phyloP scores from a whole-genome alignment of 1,140 invertebrate genomes.

The Euwallacea fornicatus region DNA sequence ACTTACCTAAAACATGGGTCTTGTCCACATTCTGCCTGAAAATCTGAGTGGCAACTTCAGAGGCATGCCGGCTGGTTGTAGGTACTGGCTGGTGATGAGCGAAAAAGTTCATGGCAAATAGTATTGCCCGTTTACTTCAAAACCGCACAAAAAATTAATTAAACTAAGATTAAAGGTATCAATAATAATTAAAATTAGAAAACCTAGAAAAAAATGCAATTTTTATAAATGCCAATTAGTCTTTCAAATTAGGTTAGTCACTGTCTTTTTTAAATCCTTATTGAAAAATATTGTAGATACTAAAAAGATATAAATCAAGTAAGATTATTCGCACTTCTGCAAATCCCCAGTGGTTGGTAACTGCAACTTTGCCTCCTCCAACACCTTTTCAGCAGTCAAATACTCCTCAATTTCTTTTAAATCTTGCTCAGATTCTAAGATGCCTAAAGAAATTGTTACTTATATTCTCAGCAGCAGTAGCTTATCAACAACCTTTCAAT shows the following conservation, averaged over 20 bases:
- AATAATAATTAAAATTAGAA: neutral
- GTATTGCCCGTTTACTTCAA: neutral
- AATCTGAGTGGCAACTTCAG: constrained; percentile 33
- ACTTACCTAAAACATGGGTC: constrained; percentile 31
- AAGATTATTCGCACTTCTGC: constrained; percentile 43
- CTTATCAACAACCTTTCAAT: constrained; percentile 59
- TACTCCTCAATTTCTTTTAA: constrained; percentile 76
- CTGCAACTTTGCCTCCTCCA: constrained; percentile 71
- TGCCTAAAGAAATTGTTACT: constrained; percentile 44
- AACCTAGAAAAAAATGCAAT: neutral
- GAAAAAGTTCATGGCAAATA: constrained; percentile 18
- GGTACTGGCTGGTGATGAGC: constrained; percentile 16
- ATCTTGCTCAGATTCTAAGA: constrained; percentile 73
- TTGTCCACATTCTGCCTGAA: constrained; percentile 34
- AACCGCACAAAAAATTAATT: neutral
- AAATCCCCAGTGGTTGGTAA: constrained; percentile 54
- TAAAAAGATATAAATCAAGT: too few species aligned
- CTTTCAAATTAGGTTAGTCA: too few species aligned
- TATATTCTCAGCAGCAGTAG: neutral
- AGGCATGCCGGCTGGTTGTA: constrained; percentile 30
- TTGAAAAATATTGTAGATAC: too few species aligned
- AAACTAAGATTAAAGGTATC: neutral
- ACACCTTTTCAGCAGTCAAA: constrained; percentile 64
- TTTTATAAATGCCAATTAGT: neutral
- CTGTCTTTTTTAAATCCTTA: too few species aligned